Percentiles rank a stretch among this genome's conserved stretches.
Evolutionary conservation across 2,888 invertebrate species (phyloP).

Genomic region (Idaea biselata): DNA sequence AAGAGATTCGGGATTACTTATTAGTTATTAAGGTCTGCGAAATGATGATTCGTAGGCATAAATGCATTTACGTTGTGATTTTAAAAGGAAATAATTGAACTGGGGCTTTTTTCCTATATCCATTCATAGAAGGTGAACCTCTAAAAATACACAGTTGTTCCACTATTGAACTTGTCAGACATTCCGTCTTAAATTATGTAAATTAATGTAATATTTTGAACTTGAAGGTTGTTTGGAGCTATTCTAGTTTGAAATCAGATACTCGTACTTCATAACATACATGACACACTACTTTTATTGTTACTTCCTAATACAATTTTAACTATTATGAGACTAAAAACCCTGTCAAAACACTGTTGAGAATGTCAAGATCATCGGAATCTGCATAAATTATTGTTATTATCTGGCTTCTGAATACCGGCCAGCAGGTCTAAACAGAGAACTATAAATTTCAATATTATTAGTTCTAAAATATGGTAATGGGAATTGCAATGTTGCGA

Average conservation of each 20-base stretch:
- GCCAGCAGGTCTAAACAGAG: background rate
- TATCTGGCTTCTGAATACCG: background rate
- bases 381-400: background rate
- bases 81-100: too few relatives aligned
- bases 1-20: too few relatives aligned
- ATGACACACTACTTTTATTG: background rate
- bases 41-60: too few relatives aligned
- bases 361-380: background rate
- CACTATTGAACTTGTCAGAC: conserved; percentile 8
- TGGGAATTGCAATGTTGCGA: background rate
- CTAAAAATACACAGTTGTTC: conserved; percentile 3
- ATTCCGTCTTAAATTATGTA: background rate
- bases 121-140: background rate
- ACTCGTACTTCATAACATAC: background rate
- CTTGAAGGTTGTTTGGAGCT: conserved; percentile 1
- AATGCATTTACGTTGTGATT: too few relatives aligned
- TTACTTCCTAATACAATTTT: background rate
- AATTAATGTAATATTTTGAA: background rate
- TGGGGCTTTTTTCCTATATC: too few relatives aligned
- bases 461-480: background rate
- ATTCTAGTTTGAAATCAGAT: background rate
- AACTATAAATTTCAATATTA: background rate
- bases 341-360: background rate
- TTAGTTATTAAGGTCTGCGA: too few relatives aligned
- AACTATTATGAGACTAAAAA: background rate